Conservation (phyloP, 2,113 vertebrate genomes). For the Ochotona curzoniae region DNA sequence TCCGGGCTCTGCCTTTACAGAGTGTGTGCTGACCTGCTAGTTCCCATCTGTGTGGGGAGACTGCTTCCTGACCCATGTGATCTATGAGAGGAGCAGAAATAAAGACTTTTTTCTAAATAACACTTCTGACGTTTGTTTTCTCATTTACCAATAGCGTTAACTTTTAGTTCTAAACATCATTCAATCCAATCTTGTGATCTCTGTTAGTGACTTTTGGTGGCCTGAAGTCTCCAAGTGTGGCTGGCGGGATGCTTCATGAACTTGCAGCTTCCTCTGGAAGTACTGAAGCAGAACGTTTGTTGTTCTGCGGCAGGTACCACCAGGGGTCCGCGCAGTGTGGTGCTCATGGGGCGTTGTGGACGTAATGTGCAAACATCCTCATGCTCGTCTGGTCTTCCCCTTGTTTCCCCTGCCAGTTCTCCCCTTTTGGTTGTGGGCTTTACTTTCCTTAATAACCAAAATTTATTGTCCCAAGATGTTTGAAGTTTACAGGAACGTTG, state of each 20-base stretch:
- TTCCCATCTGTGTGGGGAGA: neutral
- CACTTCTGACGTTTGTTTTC: constrained; percentile 28
- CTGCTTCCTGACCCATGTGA: constrained; percentile 45
- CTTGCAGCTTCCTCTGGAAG: neutral
- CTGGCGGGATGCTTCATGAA: neutral
- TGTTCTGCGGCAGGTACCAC: neutral
- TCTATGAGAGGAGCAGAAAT: constrained; percentile 84
- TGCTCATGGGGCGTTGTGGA: neutral
- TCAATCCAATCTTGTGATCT: neutral
- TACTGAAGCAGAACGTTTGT: neutral
- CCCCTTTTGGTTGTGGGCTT: neutral
- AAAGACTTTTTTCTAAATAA: constrained; percentile 88
- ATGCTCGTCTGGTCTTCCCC: too few species aligned
- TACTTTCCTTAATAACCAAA: neutral
- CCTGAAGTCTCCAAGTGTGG: neutral
- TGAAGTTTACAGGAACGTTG: neutral
- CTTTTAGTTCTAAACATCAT: neutral
- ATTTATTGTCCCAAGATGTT: neutral
- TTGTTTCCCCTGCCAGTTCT: neutral
- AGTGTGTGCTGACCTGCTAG: neutral
- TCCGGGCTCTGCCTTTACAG: constrained; percentile 53
- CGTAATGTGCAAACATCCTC: neutral
- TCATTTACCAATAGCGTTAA: neutral
- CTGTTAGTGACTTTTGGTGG: neutral
- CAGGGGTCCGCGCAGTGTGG: neutral